These are phyloP conservation scores for Trichogramma dendrolimi DNA, from an alignment of 2,888 invertebrate species.

Conservation along the genomic window DNA sequence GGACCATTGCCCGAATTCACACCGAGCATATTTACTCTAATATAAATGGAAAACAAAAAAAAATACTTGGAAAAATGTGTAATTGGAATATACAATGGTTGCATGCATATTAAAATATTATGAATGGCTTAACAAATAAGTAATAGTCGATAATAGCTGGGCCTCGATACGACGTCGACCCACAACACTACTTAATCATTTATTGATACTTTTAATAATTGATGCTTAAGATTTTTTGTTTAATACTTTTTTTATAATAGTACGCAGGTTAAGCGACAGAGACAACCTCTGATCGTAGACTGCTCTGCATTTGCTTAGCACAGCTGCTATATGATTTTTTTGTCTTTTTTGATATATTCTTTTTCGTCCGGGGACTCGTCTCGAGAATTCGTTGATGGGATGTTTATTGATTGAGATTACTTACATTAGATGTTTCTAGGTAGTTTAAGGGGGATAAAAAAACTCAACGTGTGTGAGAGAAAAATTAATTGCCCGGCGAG, in stretches of 20 bases:
- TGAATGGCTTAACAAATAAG: slow-evolving; percentile 39
- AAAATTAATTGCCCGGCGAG: slow-evolving; percentile 18
- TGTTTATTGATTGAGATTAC: too few relatives aligned
- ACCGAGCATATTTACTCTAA: slow-evolving; percentile 19
- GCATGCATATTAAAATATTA: slow-evolving; percentile 37
- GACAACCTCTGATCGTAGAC: slow-evolving; percentile 40
- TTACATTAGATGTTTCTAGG: too few relatives aligned
- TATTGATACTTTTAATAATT: slow-evolving; percentile 37
- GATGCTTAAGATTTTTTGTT: slow-evolving; percentile 37
- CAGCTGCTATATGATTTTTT: slow-evolving; percentile 32
- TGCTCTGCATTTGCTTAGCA: slow-evolving; percentile 41
- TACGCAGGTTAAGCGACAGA: slow-evolving; percentile 40
- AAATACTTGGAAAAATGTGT: slow-evolving; percentile 22
- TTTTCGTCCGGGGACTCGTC: slow-evolving; percentile 33
- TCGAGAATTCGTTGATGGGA: slow-evolving; percentile 4
- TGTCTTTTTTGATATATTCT: slow-evolving; percentile 36
- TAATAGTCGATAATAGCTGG: slow-evolving; percentile 31
- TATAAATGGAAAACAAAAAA: slow-evolving; percentile 19
- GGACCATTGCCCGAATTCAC: slow-evolving; percentile 29
- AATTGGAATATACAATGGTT: slow-evolving; percentile 32
- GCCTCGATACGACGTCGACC: slow-evolving; percentile 40
- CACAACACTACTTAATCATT: slow-evolving; percentile 33
- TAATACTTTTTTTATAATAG: slow-evolving; percentile 36
- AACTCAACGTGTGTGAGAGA: background rate
- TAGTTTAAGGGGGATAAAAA: background rate